phyloP scores from a whole-genome alignment of 2,888 invertebrate genomes.

The Pseudoips prasinana region DNA sequence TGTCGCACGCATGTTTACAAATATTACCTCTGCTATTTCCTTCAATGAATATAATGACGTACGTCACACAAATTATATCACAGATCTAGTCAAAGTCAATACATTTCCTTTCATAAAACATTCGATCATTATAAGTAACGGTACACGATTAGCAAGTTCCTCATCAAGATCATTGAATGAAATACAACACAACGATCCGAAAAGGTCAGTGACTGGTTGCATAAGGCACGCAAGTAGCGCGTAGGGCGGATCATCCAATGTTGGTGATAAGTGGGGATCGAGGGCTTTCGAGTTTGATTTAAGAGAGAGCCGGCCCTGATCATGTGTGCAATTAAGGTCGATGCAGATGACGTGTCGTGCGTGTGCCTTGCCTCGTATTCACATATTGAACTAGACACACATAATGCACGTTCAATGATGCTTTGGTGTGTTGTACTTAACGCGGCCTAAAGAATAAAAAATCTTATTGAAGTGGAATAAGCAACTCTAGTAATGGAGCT shows the following conservation, averaged over 20 bases:
- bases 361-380: conserved; percentile 42
- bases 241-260: conserved; percentile 61
- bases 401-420: conserved; percentile 18
- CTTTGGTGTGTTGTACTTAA: background rate
- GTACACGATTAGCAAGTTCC: conserved; percentile 41
- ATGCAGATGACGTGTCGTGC: conserved; percentile 60
- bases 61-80: conserved; percentile 16
- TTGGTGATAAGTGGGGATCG: conserved; percentile 69
- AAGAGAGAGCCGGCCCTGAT: conserved; percentile 78
- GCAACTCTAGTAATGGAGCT: too few relatives aligned
- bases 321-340: conserved; percentile 71
- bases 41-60: conserved; percentile 16
- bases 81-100: conserved; percentile 25
- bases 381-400: conserved; percentile 37
- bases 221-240: conserved; percentile 56
- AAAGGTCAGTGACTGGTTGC: conserved; percentile 69
- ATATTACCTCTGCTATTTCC: conserved; percentile 9
- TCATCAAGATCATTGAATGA: conserved; percentile 49
- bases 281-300: conserved; percentile 78
- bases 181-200: conserved; percentile 50
- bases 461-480: too few relatives aligned
- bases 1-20: conserved; percentile 13
- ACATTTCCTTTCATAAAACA: conserved; percentile 48
- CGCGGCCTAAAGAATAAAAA: too few relatives aligned
- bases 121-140: conserved; percentile 41